A percentile compares a stretch with the other conserved stretches of the same genome.
These are phyloP conservation scores for Diarsia mendica DNA, from an alignment of 2,888 invertebrate species.

Conservation along the genomic window DNA sequence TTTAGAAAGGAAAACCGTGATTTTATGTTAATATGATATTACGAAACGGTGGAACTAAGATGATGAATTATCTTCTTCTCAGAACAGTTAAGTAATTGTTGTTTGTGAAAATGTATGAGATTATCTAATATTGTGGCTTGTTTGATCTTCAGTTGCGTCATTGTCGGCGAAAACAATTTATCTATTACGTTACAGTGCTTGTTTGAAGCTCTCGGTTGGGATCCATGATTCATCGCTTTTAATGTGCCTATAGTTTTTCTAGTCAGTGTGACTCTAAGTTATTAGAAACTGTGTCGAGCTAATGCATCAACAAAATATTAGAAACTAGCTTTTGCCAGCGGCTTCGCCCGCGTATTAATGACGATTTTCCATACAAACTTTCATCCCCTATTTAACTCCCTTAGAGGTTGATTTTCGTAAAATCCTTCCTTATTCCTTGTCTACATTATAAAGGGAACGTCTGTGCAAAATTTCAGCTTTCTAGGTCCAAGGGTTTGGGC, in stretches of 20 bases:
- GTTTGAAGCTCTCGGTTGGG: neutral
- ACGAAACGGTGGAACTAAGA: constrained; percentile 15
- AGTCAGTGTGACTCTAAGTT: neutral
- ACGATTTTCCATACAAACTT: no score
- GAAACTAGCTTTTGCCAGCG: no score
- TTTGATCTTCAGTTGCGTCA: constrained; percentile 52
- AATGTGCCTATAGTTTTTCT: neutral
- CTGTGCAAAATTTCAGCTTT: no score
- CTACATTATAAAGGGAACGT: no score
- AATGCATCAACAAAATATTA: neutral
- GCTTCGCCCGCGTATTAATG: no score
- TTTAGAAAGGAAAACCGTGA: neutral
- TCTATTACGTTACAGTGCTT: constrained; percentile 15
- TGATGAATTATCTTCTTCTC: constrained; percentile 41
- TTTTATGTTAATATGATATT: constrained; percentile 24
- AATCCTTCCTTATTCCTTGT: no score
- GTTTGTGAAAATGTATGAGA: constrained; percentile 51
- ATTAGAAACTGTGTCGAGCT: neutral
- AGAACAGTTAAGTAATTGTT: constrained; percentile 52
- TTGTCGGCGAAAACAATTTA: constrained; percentile 36
- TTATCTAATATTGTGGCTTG: constrained; percentile 44
- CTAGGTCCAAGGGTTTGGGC: no score
- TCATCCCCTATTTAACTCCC: no score
- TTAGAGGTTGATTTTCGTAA: no score
- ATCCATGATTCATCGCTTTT: constrained; percentile 25